phyloP scores from a whole-genome alignment of 2,113 vertebrate genomes.

The Microtus pennsylvanicus region DNA sequence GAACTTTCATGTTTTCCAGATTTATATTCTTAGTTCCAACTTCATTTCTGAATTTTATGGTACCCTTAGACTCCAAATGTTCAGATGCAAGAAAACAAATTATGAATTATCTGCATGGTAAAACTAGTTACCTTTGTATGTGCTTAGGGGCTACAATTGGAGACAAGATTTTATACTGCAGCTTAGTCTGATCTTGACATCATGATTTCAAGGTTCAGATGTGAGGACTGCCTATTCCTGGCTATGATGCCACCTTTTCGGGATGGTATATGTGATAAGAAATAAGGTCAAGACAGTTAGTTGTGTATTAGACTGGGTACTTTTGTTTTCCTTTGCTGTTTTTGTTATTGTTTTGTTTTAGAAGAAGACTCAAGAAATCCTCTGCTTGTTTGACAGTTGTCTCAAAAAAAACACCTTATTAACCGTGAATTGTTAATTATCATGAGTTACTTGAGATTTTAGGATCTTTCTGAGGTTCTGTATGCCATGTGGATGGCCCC shows the following conservation, averaged over 20 bases:
- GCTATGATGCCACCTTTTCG: neutral
- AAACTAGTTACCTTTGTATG: neutral
- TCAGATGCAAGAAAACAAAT: conserved; percentile 11
- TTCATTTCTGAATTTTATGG: conserved; percentile 9
- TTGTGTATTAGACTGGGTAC: neutral
- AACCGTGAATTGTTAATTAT: neutral
- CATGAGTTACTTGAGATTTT: conserved; percentile 11
- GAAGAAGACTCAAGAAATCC: neutral
- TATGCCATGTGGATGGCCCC: neutral
- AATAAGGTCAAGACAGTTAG: neutral
- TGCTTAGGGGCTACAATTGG: neutral
- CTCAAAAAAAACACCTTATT: neutral
- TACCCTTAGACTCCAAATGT: neutral
- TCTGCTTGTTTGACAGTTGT: conserved; percentile 27
- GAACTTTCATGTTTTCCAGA: neutral
- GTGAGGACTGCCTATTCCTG: neutral
- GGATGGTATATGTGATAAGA: neutral
- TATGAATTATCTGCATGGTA: neutral
- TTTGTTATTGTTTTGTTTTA: neutral
- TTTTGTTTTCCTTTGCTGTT: neutral
- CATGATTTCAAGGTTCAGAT: neutral
- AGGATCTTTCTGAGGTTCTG: neutral
- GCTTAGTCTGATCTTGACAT: neutral
- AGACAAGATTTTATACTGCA: neutral
- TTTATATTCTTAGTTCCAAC: neutral